phyloP scores from a whole-genome alignment of 2,888 invertebrate species.

The Sinotaia quadrata region DNA sequence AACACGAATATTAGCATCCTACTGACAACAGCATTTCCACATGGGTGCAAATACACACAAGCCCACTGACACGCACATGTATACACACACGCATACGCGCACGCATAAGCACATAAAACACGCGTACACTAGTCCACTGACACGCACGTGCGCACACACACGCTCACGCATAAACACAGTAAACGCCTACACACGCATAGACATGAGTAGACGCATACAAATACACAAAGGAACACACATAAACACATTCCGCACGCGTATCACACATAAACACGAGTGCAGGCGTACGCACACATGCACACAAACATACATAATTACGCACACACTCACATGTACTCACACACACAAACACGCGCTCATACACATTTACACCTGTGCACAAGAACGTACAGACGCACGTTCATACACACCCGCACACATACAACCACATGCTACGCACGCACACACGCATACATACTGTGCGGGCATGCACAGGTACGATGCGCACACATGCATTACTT shows the following conservation, averaged over 20 bases:
- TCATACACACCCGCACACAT: background rate
- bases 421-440: background rate
- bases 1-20: too few relatives aligned
- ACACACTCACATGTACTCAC: background rate
- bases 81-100: too few relatives aligned
- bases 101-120: too few relatives aligned
- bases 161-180: too few relatives aligned
- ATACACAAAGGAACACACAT: background rate
- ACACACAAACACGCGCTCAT: background rate
- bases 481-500: too few relatives aligned
- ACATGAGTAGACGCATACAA: background rate
- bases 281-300: background rate
- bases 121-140: too few relatives aligned
- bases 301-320: background rate
- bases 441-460: background rate
- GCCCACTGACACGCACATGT: too few relatives aligned
- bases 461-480: too few relatives aligned
- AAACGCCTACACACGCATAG: too few relatives aligned
- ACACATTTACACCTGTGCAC: background rate
- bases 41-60: too few relatives aligned
- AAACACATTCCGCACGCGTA: background rate
- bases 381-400: background rate
- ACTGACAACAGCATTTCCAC: too few relatives aligned
- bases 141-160: too few relatives aligned
- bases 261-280: background rate